These are phyloP conservation scores for Nansenia antarctica DNA, from an alignment of 2,113 vertebrate species.

Conservation along the genomic window DNA sequence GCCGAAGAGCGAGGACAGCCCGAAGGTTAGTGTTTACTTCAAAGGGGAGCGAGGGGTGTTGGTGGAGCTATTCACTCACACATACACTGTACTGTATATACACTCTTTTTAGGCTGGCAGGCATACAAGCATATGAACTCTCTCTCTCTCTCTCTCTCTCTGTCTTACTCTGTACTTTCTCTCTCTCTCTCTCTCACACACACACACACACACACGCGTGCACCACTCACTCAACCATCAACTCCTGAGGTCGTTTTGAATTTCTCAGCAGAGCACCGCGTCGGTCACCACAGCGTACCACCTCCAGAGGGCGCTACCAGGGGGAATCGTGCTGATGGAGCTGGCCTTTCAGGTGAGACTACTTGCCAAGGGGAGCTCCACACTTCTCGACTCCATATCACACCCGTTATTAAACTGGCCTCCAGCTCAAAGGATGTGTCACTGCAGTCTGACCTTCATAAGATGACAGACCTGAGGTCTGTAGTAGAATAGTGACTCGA, in stretches of 20 bases:
- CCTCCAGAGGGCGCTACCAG: slow-evolving; percentile 93
- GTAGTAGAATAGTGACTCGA: background rate
- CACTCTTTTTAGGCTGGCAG: background rate
- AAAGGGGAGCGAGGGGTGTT: too few relatives aligned
- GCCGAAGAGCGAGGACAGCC: slow-evolving; percentile 91
- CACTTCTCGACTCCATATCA: background rate
- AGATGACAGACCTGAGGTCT: background rate
- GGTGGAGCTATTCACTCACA: background rate
- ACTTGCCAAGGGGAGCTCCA: background rate
- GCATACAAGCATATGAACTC: background rate
- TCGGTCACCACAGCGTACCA: slow-evolving; percentile 82
- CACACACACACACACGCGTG: background rate
- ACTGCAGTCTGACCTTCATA: background rate
- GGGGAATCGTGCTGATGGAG: slow-evolving; percentile 96
- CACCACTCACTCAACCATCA: too few relatives aligned
- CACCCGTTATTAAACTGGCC: background rate
- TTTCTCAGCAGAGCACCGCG: slow-evolving; percentile 73
- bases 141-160: background rate
- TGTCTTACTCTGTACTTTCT: background rate
- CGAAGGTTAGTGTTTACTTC: slow-evolving; percentile 81
- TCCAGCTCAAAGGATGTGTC: background rate
- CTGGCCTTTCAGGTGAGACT: slow-evolving; percentile 90
- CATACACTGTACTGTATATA: background rate
- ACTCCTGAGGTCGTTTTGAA: slow-evolving; percentile 17
- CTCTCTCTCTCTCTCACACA: background rate